Percentiles rank a stretch among this genome's conserved stretches.
Conservation (phyloP, 2,113 vertebrate species). For the Elaphurus davidianus region DNA sequence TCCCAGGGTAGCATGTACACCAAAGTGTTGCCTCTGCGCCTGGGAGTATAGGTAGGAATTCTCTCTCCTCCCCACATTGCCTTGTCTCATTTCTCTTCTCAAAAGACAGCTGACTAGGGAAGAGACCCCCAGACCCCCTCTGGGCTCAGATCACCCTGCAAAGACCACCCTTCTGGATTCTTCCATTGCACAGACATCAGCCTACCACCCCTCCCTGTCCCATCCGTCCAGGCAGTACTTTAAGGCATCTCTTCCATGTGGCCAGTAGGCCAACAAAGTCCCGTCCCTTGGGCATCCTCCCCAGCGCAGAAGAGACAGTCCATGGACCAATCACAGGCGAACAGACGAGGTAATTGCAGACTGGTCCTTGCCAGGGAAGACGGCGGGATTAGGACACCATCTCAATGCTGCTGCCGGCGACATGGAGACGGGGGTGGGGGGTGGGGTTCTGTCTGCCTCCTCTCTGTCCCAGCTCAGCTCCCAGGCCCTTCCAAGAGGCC, state of each 20-base stretch:
- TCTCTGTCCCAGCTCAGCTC: neutral
- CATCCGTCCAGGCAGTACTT: fast-evolving
- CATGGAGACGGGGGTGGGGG: fast-evolving
- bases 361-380: neutral
- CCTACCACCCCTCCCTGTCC: fast-evolving
- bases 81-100: neutral
- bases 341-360: neutral
- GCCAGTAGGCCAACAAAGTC: neutral
- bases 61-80: too few species aligned
- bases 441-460: neutral
- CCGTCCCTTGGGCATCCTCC: fast-evolving
- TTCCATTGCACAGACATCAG: fast-evolving
- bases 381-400: fast-evolving
- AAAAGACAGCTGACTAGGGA: neutral
- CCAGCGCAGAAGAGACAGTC: neutral
- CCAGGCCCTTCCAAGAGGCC: neutral
- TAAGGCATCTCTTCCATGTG: fast-evolving
- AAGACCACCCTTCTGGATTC: neutral
- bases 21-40: neutral
- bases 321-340: neutral
- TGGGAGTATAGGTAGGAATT: fast-evolving
- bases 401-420: fast-evolving
- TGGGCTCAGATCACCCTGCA: neutral
- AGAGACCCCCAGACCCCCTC: neutral
- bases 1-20: neutral